Evolutionary conservation across 2,113 vertebrate species (phyloP).

Genomic region (Heteronetta atricapilla): DNA sequence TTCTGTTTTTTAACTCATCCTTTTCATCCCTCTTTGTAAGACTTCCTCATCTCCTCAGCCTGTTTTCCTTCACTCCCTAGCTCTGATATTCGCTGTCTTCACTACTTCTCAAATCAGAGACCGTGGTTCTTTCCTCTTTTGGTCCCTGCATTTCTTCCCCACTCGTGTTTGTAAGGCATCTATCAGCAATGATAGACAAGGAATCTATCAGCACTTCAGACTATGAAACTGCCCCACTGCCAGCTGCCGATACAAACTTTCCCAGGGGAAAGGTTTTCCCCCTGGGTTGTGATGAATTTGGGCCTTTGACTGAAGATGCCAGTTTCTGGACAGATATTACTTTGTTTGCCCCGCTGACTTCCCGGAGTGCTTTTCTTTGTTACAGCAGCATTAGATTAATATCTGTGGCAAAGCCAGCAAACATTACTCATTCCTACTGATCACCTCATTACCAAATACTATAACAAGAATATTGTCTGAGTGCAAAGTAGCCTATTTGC

Average conservation of each 20-base stretch:
- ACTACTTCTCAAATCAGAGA: background rate
- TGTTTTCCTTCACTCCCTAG: rapidly evolving
- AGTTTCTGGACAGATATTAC: background rate
- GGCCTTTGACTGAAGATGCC: background rate
- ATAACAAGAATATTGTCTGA: background rate
- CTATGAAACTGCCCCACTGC: background rate
- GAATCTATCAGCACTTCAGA: background rate
- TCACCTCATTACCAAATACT: background rate
- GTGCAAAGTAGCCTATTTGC: background rate
- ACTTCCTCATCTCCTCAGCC: background rate
- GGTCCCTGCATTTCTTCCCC: background rate
- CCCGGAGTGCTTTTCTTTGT: background rate
- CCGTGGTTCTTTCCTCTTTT: background rate
- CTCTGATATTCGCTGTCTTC: background rate
- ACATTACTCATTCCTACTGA: background rate
- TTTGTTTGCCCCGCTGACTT: background rate
- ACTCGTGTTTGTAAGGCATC: background rate
- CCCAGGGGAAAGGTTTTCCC: background rate
- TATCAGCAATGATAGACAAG: too few relatives aligned
- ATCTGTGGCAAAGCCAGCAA: background rate
- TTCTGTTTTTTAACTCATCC: background rate
- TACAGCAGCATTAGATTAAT: background rate
- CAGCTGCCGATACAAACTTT: background rate
- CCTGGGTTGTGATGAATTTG: background rate
- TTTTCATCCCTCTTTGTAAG: background rate